Evolutionary conservation across 2,888 invertebrate species (phyloP), one percentile per base, ranked within the genome.

Genomic region (Lasiommata megera): DNA sequence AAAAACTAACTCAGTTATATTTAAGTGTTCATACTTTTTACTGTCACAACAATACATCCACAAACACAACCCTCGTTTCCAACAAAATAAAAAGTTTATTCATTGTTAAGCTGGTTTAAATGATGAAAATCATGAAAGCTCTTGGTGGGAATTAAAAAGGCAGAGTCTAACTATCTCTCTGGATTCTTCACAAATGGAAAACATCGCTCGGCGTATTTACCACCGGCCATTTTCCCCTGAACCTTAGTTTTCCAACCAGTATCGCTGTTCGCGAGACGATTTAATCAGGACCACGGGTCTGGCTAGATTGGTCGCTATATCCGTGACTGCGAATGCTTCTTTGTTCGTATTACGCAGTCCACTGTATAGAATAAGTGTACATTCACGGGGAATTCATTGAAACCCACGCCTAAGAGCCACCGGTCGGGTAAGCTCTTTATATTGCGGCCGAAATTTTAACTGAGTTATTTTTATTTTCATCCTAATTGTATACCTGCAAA

Each of bases 121-220:
- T 40, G 51, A 50, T 38, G 50, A 29, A 51, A 58, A 51, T 54
- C 76, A 71, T 73, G 66, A 74, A 72, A 69, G 72, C 73, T 75
- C 77, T 76, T 79, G 73, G 76, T 74, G 29, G 51, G 31, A 50
- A 36, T 52, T 59, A 57, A 57, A 60, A 58, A 54, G 53, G 54
- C 57, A 52, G 52, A 52, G 52, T 54, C 54, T 57, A 51, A 60
- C 60, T 60, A 57, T 60, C 54, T 48, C 50, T 38, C 57, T 29
- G 60, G 40, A 54, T 44, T 60, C 54, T 60, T 46, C 51, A 57
- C 54, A 57, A 57, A 57, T 50, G 54, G 34, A 53, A 54, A 54
- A 54, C 60, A 44, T 52, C 41, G 54, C 54, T 41, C 37, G 54
- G 46, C 34, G 41, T 43, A 61, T 58, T 58, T 58, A 46, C 46